Conservation (phyloP, 2,888 invertebrate genomes). For the Latrodectus hesperus region DNA sequence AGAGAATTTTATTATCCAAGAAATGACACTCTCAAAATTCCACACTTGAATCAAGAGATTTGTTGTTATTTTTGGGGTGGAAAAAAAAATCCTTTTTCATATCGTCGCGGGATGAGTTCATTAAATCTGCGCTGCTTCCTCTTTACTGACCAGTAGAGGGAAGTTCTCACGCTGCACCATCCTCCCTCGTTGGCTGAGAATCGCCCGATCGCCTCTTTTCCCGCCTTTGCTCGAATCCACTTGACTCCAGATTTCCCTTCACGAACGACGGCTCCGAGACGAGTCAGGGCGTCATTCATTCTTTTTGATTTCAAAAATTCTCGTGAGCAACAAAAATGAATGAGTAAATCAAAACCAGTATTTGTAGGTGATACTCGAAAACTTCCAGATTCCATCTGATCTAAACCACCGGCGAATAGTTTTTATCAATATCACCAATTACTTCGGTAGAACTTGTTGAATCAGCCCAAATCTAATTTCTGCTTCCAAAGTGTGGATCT, state of each 20-base stretch:
- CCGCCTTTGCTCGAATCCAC: neutral
- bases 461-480: too few species aligned
- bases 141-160: constrained; percentile 54
- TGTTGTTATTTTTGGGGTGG: too few species aligned
- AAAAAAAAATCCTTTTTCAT: neutral
- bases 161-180: constrained; percentile 63
- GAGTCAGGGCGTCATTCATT: neutral
- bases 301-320: neutral
- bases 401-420: too few species aligned
- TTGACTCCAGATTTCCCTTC: constrained; percentile 1
- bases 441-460: too few species aligned
- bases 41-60: too few species aligned
- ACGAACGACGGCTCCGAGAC: neutral
- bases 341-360: neutral
- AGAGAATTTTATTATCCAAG: too few species aligned
- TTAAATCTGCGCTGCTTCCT: constrained; percentile 67
- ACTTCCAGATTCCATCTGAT: too few species aligned
- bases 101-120: constrained; percentile 66
- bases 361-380: too few species aligned
- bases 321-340: neutral
- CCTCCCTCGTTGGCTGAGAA: constrained; percentile 27
- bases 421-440: too few species aligned
- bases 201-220: neutral
- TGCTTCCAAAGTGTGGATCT: too few species aligned
- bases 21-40: too few species aligned